A percentile compares a stretch with the other conserved stretches of the same genome.
These are phyloP conservation scores for rabbit (Oryctolagus cuniculus) DNA, from an alignment of 2,113 vertebrate genomes.

Conservation along the genomic window mOryCun1.1 NC_091453.1:22859001-22859500, in stretches of 20 bases:
- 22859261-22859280: neutral
- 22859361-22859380: slow-evolving; percentile 43
- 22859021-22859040: neutral
- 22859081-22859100: neutral
- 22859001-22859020: neutral
- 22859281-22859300: neutral
- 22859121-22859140: slow-evolving; percentile 44
- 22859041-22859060: neutral
- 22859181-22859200: slow-evolving; percentile 22
- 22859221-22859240: neutral
- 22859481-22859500: slow-evolving; percentile 20
- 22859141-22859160: slow-evolving; percentile 33
- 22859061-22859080: neutral
- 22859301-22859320: neutral
- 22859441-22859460: slow-evolving; percentile 10
- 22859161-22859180: neutral
- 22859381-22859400: slow-evolving; percentile 2
- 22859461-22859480: slow-evolving; percentile 23
- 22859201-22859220: neutral
- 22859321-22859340: neutral
- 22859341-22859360: neutral
- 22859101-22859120: neutral
- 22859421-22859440: slow-evolving; percentile 27
- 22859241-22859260: neutral
- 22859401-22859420: neutral